These are phyloP conservation scores for Polyommatus icarus DNA, from an alignment of 2,888 invertebrate species.

Conservation along the genomic window DNA sequence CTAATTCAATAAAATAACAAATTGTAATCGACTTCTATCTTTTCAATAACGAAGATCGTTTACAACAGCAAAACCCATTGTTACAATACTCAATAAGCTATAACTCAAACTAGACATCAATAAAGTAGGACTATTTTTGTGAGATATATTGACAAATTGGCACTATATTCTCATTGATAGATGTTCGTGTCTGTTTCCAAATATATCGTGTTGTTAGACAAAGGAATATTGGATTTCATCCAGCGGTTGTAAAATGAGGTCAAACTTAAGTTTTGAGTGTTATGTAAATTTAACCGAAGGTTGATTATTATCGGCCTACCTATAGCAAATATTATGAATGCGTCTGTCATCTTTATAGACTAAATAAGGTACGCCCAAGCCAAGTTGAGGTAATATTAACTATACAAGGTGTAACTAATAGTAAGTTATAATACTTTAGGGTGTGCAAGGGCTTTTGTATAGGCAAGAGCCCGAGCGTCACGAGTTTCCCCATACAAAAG, in stretches of 20 bases:
- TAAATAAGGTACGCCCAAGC: no score
- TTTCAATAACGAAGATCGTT: background rate
- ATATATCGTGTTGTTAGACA: slow-evolving; percentile 50
- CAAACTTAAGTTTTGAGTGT: slow-evolving; percentile 49
- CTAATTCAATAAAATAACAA: no score
- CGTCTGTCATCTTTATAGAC: no score
- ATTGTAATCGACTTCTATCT: background rate
- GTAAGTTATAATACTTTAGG: no score
- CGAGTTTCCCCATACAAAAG: no score
- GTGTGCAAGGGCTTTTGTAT: no score
- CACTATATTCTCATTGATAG: slow-evolving; percentile 36
- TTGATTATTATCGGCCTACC: background rate
- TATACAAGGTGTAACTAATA: no score
- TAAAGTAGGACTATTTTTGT: slow-evolving; percentile 6
- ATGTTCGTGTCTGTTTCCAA: slow-evolving; percentile 49
- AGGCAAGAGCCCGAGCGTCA: no score
- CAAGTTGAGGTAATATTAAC: no score
- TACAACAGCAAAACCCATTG: background rate
- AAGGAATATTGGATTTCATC: slow-evolving; percentile 64
- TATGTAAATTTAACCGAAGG: slow-evolving; percentile 25
- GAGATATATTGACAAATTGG: slow-evolving; percentile 36
- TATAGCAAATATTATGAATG: no score
- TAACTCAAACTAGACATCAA: slow-evolving; percentile 11
- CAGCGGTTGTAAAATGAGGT: slow-evolving; percentile 68
- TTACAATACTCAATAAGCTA: background rate